These are phyloP conservation scores for Vultur gryphus DNA, from an alignment of 2,797 vertebrate species.

Conservation along the genomic window DNA sequence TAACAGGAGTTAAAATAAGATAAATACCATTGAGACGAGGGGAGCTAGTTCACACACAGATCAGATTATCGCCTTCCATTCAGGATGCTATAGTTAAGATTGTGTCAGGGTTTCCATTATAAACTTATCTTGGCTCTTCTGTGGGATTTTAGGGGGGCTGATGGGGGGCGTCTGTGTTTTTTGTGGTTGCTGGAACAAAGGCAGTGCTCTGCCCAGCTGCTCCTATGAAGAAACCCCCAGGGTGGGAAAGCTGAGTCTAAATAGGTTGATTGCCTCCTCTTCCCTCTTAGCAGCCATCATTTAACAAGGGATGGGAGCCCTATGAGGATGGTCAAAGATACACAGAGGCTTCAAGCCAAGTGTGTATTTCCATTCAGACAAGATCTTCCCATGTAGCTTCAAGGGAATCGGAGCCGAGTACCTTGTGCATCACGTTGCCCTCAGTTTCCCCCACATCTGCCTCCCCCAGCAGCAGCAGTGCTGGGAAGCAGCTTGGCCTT, in stretches of 20 bases:
- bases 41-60: constrained; percentile 64
- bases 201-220: not conserved
- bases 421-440: not conserved
- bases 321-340: not conserved
- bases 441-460: not conserved
- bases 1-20: constrained; percentile 66
- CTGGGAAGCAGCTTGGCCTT: not conserved
- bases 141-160: not conserved
- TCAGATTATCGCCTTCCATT: constrained; percentile 63
- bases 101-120: constrained; percentile 52
- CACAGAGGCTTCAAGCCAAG: not conserved
- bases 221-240: not conserved
- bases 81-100: constrained; percentile 57
- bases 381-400: not conserved
- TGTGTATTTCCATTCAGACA: not conserved
- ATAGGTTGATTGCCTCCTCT: not conserved
- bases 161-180: not conserved
- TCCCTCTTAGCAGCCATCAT: not conserved
- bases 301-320: not conserved
- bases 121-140: constrained; percentile 43
- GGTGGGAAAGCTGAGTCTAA: constrained; percentile 11
- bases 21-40: constrained; percentile 58
- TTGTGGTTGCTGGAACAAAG: constrained; percentile 37
- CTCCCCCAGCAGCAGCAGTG: not conserved
- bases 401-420: not conserved